Base-by-base conservation (phyloP, 2,797 vertebrate genomes). In the Pitangus sulphuratus region DNA sequence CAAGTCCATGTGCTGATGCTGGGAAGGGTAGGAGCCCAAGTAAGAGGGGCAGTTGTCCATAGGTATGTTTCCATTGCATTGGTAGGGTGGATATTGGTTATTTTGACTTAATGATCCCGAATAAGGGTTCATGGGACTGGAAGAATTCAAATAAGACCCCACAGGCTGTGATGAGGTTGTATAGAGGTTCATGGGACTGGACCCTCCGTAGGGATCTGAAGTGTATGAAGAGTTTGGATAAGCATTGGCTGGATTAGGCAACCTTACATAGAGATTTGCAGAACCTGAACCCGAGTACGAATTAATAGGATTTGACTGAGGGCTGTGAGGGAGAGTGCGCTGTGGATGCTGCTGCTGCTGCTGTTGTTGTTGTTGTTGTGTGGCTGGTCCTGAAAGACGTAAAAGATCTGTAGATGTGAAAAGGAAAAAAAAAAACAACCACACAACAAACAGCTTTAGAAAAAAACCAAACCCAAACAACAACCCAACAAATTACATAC, bases 91-190 rank as follows among this genome's bases (percentile, higher is more conserved):
- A 78, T 99, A 99, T 80, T 98, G 98, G 86, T 95, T 97, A 92
- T 95, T 98, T 89, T 98, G 98, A 95, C 96, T 98, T 90, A 98
- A 85, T 54, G 98, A 96, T 86, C 98, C 97, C 33, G 98, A 95
- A 95, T 98, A 99, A 93, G 98, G 94, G 86, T 97, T 98, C 87
- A 98, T 92, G 82, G 98, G 97, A 96, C 98, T 98, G 94, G 99
- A 98, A 96, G 98, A 98, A 96, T 98, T 99, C 72, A 99, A 98
- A 97, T 99, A 99, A 64, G 99, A 98, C 89, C 98, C 98, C 56
- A 95, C 91, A 95, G 98, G 85, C 81, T 98, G 98, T 62, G 99
- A 97, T 58, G 98, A 97, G 61, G 98, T 96, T 84, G 98, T 95
- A 70, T 99, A 99, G 89, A 98, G 98, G 96, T 97, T 98, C 81